These are phyloP conservation scores for mouse (Mus musculus) DNA, from an alignment of 2,113 vertebrate species.

Conservation along the genomic window DNA sequence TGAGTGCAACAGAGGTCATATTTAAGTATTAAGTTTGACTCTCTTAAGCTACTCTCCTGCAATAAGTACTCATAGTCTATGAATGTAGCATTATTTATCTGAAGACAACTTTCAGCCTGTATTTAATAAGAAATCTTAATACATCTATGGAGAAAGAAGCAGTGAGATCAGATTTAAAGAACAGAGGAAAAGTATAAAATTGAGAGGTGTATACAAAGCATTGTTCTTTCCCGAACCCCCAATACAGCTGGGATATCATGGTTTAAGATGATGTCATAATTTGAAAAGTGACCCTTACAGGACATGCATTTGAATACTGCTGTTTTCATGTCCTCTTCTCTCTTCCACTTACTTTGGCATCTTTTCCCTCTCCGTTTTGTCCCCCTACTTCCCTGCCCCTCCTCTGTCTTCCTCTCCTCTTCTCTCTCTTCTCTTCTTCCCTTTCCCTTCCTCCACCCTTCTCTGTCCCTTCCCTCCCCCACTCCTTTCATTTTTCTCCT, in stretches of 20 bases:
- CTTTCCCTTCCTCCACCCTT: not conserved
- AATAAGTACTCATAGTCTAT: not conserved
- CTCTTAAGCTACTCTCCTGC: not conserved
- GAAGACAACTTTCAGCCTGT: not conserved
- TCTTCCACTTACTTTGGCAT: not conserved
- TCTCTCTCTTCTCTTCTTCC: not conserved
- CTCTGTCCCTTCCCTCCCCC: not conserved
- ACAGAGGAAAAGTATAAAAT: not conserved
- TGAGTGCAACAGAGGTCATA: not conserved
- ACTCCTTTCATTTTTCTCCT: not conserved
- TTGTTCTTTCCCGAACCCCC: not conserved
- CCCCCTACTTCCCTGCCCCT: not conserved
- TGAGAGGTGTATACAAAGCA: not conserved
- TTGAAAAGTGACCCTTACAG: not conserved
- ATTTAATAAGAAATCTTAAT: constrained; percentile 24
- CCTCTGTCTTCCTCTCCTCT: not conserved
- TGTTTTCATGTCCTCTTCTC: not conserved
- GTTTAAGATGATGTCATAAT: too few species aligned
- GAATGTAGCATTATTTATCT: not conserved
- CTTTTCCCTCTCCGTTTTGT: not conserved
- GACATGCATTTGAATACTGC: not conserved
- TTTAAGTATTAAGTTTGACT: constrained; percentile 36
- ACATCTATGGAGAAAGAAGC: not conserved
- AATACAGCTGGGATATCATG: not conserved
- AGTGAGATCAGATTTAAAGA: not conserved